Conservation (phyloP, 53 echinoderm and acorn worm genomes). For the Henricia sp. region DNA sequence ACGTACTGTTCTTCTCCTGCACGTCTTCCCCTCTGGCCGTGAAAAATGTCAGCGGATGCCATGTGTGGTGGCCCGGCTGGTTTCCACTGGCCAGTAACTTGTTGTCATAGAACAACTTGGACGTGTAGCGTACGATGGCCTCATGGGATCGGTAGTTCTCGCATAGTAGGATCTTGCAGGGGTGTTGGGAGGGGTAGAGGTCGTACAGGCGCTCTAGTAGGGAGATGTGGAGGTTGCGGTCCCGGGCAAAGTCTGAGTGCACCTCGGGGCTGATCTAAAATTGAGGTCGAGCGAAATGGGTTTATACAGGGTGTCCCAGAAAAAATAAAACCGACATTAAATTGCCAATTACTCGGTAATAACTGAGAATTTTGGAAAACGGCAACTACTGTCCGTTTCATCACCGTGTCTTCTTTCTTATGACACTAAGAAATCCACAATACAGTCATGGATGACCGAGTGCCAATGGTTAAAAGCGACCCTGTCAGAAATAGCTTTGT, state of each 20-base stretch:
- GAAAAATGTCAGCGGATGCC: conserved; percentile 90
- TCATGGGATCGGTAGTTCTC: conserved; percentile 98
- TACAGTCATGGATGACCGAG: no score
- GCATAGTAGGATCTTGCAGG: conserved; percentile 97
- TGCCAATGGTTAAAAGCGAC: no score
- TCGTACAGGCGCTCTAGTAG: conserved; percentile 95
- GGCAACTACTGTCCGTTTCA: no score
- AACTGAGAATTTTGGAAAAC: no score
- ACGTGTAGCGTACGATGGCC: conserved; percentile 96
- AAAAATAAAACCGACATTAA: no score
- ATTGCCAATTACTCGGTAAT: no score
- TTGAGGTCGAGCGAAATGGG: no score
- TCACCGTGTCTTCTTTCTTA: no score
- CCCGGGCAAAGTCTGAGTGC: conserved; percentile 87
- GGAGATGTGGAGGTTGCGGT: conserved; percentile 93
- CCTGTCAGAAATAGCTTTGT: no score
- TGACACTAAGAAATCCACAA: no score
- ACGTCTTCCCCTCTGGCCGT: conserved; percentile 95
- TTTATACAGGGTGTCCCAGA: no score
- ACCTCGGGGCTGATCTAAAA: conserved; percentile 93
- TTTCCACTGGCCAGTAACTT: conserved; percentile 87
- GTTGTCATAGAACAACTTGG: conserved; percentile 88
- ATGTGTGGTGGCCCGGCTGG: conserved; percentile 81
- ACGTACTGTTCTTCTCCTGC: conserved; percentile 98
- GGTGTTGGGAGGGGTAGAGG: conserved; percentile 86